phyloP scores from a whole-genome alignment of 2,888 invertebrate species.

The Rambutsinella grinnellia region DNA sequence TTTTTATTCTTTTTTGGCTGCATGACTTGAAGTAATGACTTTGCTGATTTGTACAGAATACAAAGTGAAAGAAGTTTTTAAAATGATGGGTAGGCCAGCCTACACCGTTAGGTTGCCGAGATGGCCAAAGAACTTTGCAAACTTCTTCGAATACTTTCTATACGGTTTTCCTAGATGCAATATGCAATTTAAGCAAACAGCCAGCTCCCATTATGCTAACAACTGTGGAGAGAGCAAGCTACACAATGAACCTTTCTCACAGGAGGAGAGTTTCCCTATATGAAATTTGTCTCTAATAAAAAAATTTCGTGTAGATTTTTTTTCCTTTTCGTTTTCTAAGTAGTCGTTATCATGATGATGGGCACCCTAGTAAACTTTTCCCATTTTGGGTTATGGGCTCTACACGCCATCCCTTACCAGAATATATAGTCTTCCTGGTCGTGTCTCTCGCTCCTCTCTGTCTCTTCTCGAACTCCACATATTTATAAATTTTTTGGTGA shows the following conservation, averaged over 20 bases:
- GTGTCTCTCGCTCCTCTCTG: background rate
- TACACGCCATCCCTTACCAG: conserved; percentile 17
- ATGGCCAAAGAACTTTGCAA: background rate
- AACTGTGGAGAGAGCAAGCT: background rate
- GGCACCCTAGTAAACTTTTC: conserved; percentile 50
- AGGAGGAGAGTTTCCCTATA: background rate
- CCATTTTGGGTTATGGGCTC: conserved; percentile 42
- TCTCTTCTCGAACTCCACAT: background rate
- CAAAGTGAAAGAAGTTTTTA: conserved; percentile 19
- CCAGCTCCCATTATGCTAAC: background rate
- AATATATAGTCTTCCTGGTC: background rate
- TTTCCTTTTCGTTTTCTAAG: background rate
- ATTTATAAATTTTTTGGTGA: conserved; percentile 24
- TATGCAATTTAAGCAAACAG: conserved; percentile 40
- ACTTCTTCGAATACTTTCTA: background rate
- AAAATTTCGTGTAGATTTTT: background rate
- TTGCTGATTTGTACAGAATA: conserved; percentile 18
- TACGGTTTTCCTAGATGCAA: background rate
- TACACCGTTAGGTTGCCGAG: background rate
- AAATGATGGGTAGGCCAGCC: background rate
- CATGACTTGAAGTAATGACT: conserved; percentile 27
- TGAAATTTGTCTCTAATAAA: too few species aligned
- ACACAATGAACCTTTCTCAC: background rate
- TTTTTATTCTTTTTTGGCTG: conserved; percentile 23
- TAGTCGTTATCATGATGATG: conserved; percentile 15